phyloP scores from a whole-genome alignment of 64 coral and sea anemone species.

The Montipora sp. region DNA sequence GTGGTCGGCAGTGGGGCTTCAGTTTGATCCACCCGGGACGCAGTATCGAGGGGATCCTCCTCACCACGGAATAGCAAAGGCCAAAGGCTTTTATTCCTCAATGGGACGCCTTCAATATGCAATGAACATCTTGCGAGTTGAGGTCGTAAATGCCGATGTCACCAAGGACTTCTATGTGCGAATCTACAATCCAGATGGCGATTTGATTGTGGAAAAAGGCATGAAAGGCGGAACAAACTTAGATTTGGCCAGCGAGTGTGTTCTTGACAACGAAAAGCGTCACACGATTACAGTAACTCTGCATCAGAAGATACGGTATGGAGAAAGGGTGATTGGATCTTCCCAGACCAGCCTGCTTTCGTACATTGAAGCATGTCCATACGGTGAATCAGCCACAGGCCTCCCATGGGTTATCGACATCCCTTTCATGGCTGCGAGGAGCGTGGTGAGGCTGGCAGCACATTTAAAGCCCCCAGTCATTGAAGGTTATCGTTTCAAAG shows the following conservation, averaged over 20 bases:
- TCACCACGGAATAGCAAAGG: background rate
- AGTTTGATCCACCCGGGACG: conserved; percentile 47
- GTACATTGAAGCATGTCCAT: background rate
- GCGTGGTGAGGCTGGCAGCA: background rate
- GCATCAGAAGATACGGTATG: background rate
- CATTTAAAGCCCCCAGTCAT: conserved; percentile 1
- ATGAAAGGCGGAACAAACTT: background rate
- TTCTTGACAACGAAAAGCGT: conserved; percentile 9
- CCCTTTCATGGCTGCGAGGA: background rate
- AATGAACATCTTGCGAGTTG: background rate
- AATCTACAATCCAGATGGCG: background rate
- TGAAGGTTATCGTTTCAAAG: background rate
- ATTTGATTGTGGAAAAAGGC: background rate
- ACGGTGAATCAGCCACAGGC: background rate
- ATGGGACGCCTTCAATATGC: background rate
- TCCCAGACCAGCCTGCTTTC: background rate
- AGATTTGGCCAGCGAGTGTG: background rate
- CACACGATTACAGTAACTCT: background rate
- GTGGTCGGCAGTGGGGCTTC: conserved; percentile 19
- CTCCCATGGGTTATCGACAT: background rate
- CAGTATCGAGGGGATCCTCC: conserved; percentile 17
- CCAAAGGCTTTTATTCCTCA: background rate
- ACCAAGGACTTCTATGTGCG: conserved; percentile 14
- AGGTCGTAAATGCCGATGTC: background rate
- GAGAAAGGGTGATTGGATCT: conserved; percentile 11